A percentile compares a stretch with the other conserved stretches of the same genome.
These are phyloP conservation scores for Aspidiotus rigidus DNA, from an alignment of 2,888 invertebrate species.

Conservation along the genomic window DNA sequence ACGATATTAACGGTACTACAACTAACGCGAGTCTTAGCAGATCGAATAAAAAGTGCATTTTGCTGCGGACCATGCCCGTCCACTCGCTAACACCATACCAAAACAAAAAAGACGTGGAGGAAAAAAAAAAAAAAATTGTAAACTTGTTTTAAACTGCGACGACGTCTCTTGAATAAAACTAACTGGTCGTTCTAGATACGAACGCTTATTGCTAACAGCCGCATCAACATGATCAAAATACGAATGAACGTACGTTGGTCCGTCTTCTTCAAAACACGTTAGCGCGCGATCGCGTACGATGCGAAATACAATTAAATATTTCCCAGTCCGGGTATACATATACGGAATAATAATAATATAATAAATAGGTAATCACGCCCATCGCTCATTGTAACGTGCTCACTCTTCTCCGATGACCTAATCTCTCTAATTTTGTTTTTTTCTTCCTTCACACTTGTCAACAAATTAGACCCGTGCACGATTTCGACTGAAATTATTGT, in stretches of 20 bases:
- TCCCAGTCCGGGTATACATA: no score
- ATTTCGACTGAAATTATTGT: neutral
- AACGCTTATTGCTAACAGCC: neutral
- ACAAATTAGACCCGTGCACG: neutral
- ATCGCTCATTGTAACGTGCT: neutral
- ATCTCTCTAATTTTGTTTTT: neutral
- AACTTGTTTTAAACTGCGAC: no score
- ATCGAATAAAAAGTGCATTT: neutral
- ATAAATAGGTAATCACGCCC: neutral
- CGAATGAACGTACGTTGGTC: neutral
- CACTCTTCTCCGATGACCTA: neutral
- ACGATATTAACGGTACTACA: neutral
- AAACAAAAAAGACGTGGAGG: no score
- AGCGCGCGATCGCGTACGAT: slow-evolving; percentile 4
- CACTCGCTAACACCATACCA: neutral
- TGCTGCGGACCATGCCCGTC: neutral
- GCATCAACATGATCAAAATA: neutral
- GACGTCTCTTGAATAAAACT: neutral
- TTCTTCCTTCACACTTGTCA: neutral
- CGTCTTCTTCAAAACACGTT: slow-evolving; percentile 1
- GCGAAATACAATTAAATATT: neutral
- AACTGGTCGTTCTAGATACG: neutral
- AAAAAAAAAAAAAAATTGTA: no score
- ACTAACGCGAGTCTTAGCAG: neutral
- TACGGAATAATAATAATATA: neutral